Evolutionary conservation across 2,888 invertebrate genomes (phyloP).

Genomic region (Escarpia spicata): DNA sequence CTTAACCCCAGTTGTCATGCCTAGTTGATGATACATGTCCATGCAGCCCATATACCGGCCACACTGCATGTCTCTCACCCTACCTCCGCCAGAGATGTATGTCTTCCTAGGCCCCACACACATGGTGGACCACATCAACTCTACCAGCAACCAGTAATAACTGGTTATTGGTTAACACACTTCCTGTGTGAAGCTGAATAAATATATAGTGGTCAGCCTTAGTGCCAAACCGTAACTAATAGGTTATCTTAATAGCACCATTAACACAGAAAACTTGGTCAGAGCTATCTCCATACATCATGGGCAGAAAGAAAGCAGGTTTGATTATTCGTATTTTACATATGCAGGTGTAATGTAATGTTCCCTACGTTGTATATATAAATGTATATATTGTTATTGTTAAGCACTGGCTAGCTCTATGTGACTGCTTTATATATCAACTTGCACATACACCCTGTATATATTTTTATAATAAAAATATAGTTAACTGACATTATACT

Average conservation of each 20-base stretch:
- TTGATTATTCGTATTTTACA: no score
- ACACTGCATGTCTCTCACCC: not conserved
- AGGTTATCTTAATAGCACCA: not conserved
- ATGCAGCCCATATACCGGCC: not conserved
- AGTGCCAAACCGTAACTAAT: not conserved
- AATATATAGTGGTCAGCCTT: not conserved
- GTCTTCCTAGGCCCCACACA: not conserved
- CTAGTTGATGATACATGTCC: not conserved
- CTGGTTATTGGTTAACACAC: not conserved
- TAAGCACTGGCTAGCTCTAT: no score
- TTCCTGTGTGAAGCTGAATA: not conserved
- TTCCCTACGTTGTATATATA: no score
- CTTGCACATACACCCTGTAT: no score
- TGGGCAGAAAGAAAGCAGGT: no score
- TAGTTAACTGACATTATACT: no score
- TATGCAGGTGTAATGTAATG: no score
- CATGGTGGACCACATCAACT: not conserved
- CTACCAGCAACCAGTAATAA: not conserved
- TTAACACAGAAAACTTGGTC: not conserved
- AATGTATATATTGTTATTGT: no score
- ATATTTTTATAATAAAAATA: no score
- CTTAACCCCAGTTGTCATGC: not conserved
- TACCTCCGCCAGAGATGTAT: not conserved
- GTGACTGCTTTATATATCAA: no score
- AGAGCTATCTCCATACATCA: no score